These are phyloP conservation scores for Lacerta viridis DNA, from an alignment of 2,797 vertebrate genomes.

Conservation along the genomic window DNA sequence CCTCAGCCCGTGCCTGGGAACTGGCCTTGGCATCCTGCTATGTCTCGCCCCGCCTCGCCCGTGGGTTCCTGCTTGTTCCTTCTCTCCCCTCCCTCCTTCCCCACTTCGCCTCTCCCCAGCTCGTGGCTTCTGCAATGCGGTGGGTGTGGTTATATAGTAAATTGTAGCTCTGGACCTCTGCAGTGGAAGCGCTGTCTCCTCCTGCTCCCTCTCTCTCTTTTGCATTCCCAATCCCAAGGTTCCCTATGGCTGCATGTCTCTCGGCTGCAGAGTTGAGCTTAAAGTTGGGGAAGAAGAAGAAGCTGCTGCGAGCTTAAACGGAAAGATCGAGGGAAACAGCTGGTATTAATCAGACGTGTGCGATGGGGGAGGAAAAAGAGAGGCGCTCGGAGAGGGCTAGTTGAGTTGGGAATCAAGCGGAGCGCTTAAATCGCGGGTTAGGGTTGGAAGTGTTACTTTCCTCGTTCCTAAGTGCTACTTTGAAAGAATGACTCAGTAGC, in stretches of 20 bases:
- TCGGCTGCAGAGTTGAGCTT: slow-evolving; percentile 27
- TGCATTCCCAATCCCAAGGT: slow-evolving; percentile 47
- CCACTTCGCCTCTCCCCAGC: slow-evolving; percentile 51
- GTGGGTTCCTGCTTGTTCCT: neutral
- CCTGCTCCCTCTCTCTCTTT: neutral
- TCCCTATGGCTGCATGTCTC: slow-evolving; percentile 39
- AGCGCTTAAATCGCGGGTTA: slow-evolving; percentile 7
- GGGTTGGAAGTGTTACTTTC: neutral
- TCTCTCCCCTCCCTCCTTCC: neutral
- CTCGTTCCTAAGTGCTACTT: neutral
- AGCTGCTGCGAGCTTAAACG: slow-evolving; percentile 24
- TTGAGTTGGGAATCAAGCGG: slow-evolving; percentile 44
- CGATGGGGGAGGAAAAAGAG: slow-evolving; percentile 27
- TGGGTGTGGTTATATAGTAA: slow-evolving; percentile 85
- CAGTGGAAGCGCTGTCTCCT: slow-evolving; percentile 62
- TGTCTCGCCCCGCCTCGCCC: neutral
- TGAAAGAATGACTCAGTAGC: slow-evolving; percentile 5
- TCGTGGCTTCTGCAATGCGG: slow-evolving; percentile 94
- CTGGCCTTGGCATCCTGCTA: neutral
- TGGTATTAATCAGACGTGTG: slow-evolving; percentile 71
- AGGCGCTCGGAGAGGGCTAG: slow-evolving; percentile 31
- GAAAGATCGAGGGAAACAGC: slow-evolving; percentile 68
- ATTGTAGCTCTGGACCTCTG: slow-evolving; percentile 76
- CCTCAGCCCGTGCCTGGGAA: slow-evolving; percentile 9
- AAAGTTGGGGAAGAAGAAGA: slow-evolving; percentile 50